Conservation (phyloP, 2,113 vertebrate genomes). For the Coracopsis vasa region DNA sequence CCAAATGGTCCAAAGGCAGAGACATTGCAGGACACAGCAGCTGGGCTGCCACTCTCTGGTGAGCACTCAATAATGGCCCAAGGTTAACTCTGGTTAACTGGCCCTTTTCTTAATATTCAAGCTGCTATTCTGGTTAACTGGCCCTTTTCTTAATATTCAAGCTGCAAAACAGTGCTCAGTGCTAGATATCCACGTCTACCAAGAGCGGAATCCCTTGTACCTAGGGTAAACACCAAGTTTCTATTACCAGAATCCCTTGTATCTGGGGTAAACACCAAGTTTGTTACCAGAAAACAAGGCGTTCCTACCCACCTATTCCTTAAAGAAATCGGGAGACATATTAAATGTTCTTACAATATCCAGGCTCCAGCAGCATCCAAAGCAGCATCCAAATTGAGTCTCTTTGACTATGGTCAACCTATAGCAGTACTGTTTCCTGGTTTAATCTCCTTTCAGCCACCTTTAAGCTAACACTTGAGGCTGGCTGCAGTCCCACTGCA, state of each 20-base stretch:
- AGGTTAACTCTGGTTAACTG: neutral
- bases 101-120: neutral
- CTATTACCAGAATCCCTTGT: neutral
- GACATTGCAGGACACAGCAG: neutral
- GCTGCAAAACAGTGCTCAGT: neutral
- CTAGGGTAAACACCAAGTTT: neutral
- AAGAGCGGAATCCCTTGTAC: neutral
- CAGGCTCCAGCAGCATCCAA: neutral
- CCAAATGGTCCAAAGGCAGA: neutral
- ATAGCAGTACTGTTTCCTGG: neutral
- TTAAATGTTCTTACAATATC: neutral
- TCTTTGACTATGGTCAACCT: neutral
- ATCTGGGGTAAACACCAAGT: neutral
- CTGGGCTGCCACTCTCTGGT: rapidly evolving
- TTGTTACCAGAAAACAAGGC: neutral
- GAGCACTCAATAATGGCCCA: neutral
- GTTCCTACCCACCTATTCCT: neutral
- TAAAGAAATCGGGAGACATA: neutral
- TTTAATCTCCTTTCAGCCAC: neutral
- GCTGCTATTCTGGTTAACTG: too few species aligned
- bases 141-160: neutral
- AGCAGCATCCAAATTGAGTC: too few species aligned
- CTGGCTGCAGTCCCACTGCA: neutral
- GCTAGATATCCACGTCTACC: neutral
- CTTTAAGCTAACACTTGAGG: rapidly evolving